Conservation (phyloP, 2,113 vertebrate genomes). For the Zosterops lateralis region DNA sequence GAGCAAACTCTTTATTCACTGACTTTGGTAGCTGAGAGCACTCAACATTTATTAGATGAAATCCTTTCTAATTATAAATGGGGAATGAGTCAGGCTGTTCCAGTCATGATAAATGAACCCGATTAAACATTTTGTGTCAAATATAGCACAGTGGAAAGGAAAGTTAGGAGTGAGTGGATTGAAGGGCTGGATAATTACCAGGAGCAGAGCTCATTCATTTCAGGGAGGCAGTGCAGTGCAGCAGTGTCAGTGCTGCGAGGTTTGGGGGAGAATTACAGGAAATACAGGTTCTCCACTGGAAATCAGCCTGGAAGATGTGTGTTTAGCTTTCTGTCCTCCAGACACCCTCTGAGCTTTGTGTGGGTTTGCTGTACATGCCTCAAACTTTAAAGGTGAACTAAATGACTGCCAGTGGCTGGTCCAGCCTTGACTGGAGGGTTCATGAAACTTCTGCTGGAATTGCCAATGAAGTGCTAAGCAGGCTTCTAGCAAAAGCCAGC, state of each 20-base stretch:
- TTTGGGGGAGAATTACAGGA: neutral
- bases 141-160: conserved; percentile 37
- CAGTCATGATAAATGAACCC: conserved; percentile 57
- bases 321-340: neutral
- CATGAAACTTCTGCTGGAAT: neutral
- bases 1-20: conserved; percentile 14
- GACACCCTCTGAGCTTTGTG: neutral
- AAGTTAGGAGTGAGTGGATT: conserved; percentile 38
- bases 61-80: conserved; percentile 58
- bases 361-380: neutral
- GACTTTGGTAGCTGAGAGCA: neutral
- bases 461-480: neutral
- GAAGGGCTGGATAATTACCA: conserved; percentile 19
- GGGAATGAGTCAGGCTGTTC: conserved; percentile 56
- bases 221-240: neutral
- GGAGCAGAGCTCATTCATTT: neutral
- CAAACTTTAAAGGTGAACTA: neutral
- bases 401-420: neutral
- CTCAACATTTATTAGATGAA: conserved; percentile 46
- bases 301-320: neutral
- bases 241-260: rapidly evolving
- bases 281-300: neutral
- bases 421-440: neutral
- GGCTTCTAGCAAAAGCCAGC: neutral
- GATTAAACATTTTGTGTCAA: conserved; percentile 60